These are phyloP conservation scores for Sacculina carcini DNA, from an alignment of 2,888 invertebrate genomes.

Conservation along the genomic window DNA sequence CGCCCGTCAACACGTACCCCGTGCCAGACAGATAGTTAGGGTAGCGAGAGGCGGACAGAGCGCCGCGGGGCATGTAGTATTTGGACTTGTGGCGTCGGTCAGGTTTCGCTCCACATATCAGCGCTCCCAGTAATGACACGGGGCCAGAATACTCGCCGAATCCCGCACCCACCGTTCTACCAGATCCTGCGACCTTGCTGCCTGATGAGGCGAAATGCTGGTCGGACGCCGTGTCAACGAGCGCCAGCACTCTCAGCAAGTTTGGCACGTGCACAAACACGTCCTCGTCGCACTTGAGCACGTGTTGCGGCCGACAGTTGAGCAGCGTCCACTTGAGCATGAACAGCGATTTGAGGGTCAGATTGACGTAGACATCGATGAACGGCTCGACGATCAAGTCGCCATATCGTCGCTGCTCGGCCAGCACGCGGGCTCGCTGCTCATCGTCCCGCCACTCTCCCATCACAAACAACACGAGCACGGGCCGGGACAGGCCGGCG, in stretches of 20 bases:
- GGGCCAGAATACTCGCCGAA: slow-evolving; percentile 8
- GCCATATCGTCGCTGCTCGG: no score
- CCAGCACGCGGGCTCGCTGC: no score
- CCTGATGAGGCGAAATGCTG: no score
- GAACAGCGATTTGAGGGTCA: slow-evolving; percentile 13
- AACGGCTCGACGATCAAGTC: slow-evolving; percentile 13
- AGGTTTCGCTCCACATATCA: slow-evolving; percentile 17
- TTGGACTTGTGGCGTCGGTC: slow-evolving; percentile 12
- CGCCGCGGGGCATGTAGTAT: slow-evolving; percentile 12
- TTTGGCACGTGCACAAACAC: slow-evolving; percentile 13
- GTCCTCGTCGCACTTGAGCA: slow-evolving; percentile 13
- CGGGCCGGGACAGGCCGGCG: no score
- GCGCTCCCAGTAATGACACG: slow-evolving; percentile 14
- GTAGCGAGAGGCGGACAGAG: slow-evolving; percentile 16
- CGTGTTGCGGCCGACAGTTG: slow-evolving; percentile 9
- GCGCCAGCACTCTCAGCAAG: no score
- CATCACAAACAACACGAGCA: no score
- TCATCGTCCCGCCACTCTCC: no score
- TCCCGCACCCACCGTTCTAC: slow-evolving; percentile 11
- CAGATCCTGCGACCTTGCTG: no score
- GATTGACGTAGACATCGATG: slow-evolving; percentile 12
- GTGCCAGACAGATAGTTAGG: slow-evolving; percentile 20
- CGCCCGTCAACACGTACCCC: slow-evolving; percentile 17
- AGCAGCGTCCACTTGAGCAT: slow-evolving; percentile 11
- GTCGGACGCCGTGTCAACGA: no score